Evolutionary conservation across 2,797 vertebrate genomes (phyloP).

Genomic region (Xenopus petersii): DNA sequence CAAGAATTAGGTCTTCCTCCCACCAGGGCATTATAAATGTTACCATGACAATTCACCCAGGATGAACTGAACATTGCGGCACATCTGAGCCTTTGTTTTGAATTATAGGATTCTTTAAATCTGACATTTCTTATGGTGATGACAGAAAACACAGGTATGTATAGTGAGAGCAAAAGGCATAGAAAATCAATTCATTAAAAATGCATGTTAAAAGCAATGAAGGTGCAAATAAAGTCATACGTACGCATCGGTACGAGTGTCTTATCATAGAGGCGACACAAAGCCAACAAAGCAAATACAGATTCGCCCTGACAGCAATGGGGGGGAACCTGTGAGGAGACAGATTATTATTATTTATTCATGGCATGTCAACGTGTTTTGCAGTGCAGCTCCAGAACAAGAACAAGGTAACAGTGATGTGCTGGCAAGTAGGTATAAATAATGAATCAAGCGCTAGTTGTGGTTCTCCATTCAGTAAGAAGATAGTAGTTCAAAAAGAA

Average conservation of each 20-base stretch:
- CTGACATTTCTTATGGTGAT: too few relatives aligned
- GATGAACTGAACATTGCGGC: background rate
- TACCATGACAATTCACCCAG: background rate
- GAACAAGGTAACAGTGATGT: constrained; percentile 12
- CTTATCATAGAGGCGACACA: background rate
- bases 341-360: constrained; percentile 16
- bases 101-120: too few relatives aligned
- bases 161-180: background rate
- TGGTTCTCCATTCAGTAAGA: background rate
- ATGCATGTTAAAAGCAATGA: background rate
- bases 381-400: background rate
- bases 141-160: background rate
- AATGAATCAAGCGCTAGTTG: background rate
- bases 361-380: constrained; percentile 1
- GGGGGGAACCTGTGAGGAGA: constrained; percentile 2
- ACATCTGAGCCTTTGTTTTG: background rate
- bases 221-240: background rate
- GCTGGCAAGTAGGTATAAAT: constrained; percentile 3
- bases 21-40: background rate
- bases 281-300: background rate
- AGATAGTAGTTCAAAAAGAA: too few relatives aligned
- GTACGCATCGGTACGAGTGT: background rate
- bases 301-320: background rate
- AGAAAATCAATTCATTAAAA: background rate
- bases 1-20: background rate